A percentile compares a stretch with the other conserved stretches of the same genome.
Conservation (phyloP, 2,113 vertebrate species). For the Tragelaphus buxtoni region DNA sequence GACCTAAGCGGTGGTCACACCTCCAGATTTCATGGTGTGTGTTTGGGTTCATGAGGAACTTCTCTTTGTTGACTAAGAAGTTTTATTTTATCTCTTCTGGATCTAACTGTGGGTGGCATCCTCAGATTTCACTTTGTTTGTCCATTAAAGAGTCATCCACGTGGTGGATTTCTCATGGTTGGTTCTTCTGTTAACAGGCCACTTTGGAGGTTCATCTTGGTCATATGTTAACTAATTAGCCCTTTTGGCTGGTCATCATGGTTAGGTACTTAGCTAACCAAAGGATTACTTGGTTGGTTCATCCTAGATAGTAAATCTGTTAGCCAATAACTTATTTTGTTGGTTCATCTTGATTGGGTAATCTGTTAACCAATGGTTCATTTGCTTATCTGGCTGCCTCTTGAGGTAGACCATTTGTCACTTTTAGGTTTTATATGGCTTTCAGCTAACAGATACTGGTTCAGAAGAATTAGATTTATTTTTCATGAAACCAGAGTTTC, state of each 20-base stretch:
- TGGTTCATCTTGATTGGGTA: background rate
- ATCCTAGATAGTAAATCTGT: background rate
- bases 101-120: background rate
- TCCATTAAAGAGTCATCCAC: background rate
- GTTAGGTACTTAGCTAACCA: background rate
- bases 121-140: background rate
- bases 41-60: background rate
- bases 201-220: background rate
- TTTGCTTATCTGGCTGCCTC: background rate
- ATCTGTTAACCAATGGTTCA: background rate
- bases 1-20: rapidly evolving
- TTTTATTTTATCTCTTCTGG: background rate
- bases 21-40: background rate
- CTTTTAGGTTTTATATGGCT: background rate
- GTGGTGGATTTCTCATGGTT: background rate
- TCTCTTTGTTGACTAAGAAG: background rate
- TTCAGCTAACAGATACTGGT: background rate
- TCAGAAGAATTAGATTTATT: background rate
- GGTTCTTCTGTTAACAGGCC: background rate
- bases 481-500: background rate
- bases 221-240: background rate
- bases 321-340: background rate
- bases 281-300: background rate
- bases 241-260: background rate
- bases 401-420: background rate